A percentile compares a stretch with the other conserved stretches of the same genome.
phyloP scores from a whole-genome alignment of 2,113 vertebrate species.

The Rhinolophus sinicus region DNA sequence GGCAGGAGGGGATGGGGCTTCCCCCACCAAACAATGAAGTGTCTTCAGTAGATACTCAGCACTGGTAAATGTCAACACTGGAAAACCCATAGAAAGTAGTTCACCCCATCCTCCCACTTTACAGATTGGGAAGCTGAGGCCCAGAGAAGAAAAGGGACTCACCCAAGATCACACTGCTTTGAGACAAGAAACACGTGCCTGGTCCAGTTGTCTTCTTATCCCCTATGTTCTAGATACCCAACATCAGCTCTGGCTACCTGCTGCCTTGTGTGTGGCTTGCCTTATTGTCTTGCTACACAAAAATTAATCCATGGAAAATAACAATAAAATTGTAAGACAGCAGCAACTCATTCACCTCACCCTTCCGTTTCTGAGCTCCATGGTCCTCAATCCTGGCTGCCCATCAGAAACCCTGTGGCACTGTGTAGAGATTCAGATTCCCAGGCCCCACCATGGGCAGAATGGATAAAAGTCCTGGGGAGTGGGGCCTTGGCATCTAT shows the following conservation, averaged over 20 bases:
- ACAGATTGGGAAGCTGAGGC: background rate
- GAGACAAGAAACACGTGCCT: background rate
- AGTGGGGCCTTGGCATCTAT: background rate
- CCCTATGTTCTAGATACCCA: background rate
- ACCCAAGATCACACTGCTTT: background rate
- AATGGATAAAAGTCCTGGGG: background rate
- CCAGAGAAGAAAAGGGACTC: background rate
- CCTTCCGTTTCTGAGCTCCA: background rate
- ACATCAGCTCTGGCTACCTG: background rate
- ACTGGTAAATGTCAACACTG: background rate
- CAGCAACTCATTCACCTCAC: background rate
- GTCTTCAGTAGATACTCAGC: background rate
- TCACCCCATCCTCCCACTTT: background rate
- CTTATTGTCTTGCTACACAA: background rate
- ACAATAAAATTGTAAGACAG: background rate
- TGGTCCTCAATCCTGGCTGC: background rate
- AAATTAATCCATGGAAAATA: background rate
- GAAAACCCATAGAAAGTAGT: background rate
- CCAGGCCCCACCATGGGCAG: background rate
- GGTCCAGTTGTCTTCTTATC: background rate
- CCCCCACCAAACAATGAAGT: background rate
- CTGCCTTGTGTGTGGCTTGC: background rate
- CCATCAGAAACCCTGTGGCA: background rate
- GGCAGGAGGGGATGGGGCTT: background rate
- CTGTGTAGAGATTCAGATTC: background rate